phyloP scores from a whole-genome alignment of 2,113 vertebrate species.

The Eulemur macaco region DNA sequence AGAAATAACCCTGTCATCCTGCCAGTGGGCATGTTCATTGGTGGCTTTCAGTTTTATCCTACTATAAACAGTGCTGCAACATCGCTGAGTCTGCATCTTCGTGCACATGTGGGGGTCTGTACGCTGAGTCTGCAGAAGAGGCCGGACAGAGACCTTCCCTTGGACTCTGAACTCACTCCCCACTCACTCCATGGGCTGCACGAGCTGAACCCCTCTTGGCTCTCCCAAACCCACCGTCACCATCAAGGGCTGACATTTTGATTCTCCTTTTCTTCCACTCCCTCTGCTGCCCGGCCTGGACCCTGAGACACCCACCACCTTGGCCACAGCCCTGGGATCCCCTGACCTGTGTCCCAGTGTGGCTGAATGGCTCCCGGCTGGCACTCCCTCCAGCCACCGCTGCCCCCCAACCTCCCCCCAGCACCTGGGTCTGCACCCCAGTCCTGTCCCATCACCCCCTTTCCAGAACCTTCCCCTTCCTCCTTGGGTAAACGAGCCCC shows the following conservation, averaged over 20 bases:
- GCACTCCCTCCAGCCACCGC: neutral
- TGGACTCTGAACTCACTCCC: too few species aligned
- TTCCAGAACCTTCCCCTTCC: neutral
- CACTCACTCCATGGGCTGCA: neutral
- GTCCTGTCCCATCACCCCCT: neutral
- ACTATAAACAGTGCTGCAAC: accelerated
- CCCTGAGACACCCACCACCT: accelerated
- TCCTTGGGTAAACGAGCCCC: neutral
- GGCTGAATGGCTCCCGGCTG: neutral
- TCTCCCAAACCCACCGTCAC: neutral
- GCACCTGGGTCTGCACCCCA: neutral
- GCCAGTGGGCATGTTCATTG: neutral
- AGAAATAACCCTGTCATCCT: neutral
- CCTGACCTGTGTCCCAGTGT: neutral
- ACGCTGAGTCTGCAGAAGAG: accelerated
- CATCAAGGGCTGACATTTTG: neutral
- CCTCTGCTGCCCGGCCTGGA: neutral
- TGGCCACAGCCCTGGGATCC: neutral
- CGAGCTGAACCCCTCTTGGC: too few species aligned
- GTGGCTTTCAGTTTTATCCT: neutral
- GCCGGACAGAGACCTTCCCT: neutral
- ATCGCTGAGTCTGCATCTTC: neutral
- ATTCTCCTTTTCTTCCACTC: neutral
- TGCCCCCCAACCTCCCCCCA: accelerated
- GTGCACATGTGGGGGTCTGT: accelerated